Conservation (phyloP, 2,888 invertebrate genomes). For the Agrotis clavis region DNA sequence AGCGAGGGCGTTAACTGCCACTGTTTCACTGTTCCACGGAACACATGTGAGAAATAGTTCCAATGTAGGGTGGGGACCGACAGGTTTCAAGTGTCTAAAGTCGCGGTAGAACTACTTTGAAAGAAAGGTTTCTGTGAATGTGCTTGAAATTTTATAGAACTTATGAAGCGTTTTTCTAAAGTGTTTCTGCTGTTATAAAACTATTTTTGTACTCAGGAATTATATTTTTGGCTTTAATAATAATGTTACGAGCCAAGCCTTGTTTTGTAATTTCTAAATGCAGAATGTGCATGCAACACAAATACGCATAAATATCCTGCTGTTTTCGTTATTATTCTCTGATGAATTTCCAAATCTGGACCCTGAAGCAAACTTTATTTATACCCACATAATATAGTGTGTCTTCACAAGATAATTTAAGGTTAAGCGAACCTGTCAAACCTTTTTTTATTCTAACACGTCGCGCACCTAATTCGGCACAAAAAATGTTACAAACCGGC, state of each 20-base stretch:
- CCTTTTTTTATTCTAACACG: conserved; percentile 80
- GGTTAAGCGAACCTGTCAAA: conserved; percentile 65
- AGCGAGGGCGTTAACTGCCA: conserved; percentile 77
- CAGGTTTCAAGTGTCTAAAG: conserved; percentile 38
- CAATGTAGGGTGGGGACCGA: conserved; percentile 32
- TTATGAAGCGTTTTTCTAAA: conserved; percentile 8
- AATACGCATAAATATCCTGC: conserved; percentile 37
- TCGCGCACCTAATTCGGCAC: conserved; percentile 80
- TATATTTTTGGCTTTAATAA: conserved; percentile 50
- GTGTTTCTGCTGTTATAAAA: neutral
- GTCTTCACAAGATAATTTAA: conserved; percentile 59
- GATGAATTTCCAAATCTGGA: conserved; percentile 37
- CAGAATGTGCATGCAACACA: conserved; percentile 42
- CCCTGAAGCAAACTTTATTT: conserved; percentile 11
- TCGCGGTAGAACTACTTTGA: conserved; percentile 17
- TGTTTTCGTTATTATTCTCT: conserved; percentile 46
- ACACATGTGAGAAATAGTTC: conserved; percentile 66
- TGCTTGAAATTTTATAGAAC: conserved; percentile 29
- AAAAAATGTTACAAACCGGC: conserved; percentile 82
- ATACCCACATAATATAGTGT: conserved; percentile 24
- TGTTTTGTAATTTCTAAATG: conserved; percentile 47
- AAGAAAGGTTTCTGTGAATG: conserved; percentile 14
- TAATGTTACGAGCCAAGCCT: conserved; percentile 32
- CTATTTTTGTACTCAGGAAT: conserved; percentile 19
- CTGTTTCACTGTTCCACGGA: conserved; percentile 52